Evolutionary conservation across 2,113 vertebrate genomes (phyloP), one percentile per base, ranked within the genome.

Genomic region (Cromileptes altivelis): DNA sequence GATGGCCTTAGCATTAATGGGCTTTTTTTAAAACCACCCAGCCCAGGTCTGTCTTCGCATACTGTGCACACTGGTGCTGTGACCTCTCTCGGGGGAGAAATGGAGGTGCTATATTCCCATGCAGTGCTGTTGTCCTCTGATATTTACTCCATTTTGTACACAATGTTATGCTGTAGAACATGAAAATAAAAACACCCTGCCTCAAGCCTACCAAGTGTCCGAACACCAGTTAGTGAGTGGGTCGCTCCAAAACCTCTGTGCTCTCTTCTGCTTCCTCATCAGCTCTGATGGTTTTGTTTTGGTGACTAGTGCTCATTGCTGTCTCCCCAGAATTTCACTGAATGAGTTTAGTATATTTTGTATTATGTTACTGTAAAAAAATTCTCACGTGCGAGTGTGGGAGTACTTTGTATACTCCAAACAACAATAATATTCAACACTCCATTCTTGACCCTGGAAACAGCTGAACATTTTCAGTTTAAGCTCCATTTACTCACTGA

Each of bases 121-220:
- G 13, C 75, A 70, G 71, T 81, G 64, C 84, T 83, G 84, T 84
- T 85, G 75, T 82, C 75, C 30, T 84, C 67, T 87, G 77, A 55
- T 70, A 70, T 78, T 40, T 64, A 89, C 49, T 78, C 80, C 74
- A 86, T 85, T 90, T 92, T 91, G 90, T 92, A 88, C 84, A 78
- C 76, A 25, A 62, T 90, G 90, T 93, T 80, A 75, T 91, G 80
- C 82, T 94, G 90, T 89, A 86, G 91, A 94, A 92, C 88, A 93
- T 93, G 91, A 92, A 91, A 93, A 92, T 91, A 93, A 94, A 93
- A 91, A 91, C 81, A 86, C 82, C 68, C 63, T 91, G 88, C 76
- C 82, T 91, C 83, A 88, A 93, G 84, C 75, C 80, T 80, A 80
- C 57, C 73, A 23, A 85, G 90, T 91, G 84, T 91, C 88, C 72